Evolutionary conservation across 2,888 invertebrate species (phyloP), one percentile per base, ranked within the genome.

Genomic region (Esperia sulphurella): DNA sequence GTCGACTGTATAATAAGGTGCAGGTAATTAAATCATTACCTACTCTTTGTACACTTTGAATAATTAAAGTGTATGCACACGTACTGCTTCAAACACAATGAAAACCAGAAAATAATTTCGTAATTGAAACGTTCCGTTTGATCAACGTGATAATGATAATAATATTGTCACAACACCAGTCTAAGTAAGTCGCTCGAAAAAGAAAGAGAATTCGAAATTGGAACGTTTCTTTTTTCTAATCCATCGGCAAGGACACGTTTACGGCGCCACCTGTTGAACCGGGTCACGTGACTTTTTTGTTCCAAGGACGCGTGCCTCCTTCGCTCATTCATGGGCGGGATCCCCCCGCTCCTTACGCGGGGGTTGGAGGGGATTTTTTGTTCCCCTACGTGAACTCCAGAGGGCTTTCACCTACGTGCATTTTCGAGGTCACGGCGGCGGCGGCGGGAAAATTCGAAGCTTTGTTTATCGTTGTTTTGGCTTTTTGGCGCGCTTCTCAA

Each of bases 221-320:
- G 45, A 46, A 33, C 43, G 48, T 47, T 60, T 21, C 64, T 70
- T 77, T 79, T 83, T 81, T 81, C 79, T 83, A 80, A 79, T 74
- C 71, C 68, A 67, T 52, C 71, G 71, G 75, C 84, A 87, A 86
- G 86, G 88, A 87, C 86, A 79, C 81, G 79, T 69, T 79, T 70
- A 81, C 83, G 85, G 81, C 72, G 84, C 82, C 87, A 89, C 88
- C 88, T 89, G 88, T 89, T 89, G 88, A 78, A 68, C 69, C 69
- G 67, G 79, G 84, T 85, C 88, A 88, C 87, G 87, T 88, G 86
- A 87, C 88, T 87, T 89, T 89, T 89, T 89, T 88, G 85, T 85
- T 83, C 75, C 83, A 89, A 88, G 88, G 87, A 88, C 39, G 39
- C 39, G 75, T 76, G 79, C 83, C 86, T 84, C 88, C 87, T 87